These are phyloP conservation scores for Ophthalmolycus amberensis DNA, from an alignment of 2,113 vertebrate genomes.

Conservation along the genomic window DNA sequence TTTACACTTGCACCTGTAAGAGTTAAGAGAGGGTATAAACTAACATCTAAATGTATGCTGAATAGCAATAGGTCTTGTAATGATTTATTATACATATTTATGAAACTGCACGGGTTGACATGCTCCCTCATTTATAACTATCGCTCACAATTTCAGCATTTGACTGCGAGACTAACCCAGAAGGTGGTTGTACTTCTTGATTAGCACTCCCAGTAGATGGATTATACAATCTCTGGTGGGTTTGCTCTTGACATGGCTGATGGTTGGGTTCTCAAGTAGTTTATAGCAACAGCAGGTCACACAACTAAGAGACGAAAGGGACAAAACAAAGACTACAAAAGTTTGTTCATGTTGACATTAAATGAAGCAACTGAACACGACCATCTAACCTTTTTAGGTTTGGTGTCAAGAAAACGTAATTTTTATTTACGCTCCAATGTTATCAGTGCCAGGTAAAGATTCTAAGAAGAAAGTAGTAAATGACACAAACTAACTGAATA, in stretches of 20 bases:
- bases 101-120: background rate
- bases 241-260: conserved; percentile 89
- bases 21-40: background rate
- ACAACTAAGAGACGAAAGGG: conserved; percentile 82
- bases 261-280: conserved; percentile 92
- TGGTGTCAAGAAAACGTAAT: background rate
- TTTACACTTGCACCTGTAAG: conserved; percentile 89
- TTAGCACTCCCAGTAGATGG: conserved; percentile 88
- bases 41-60: background rate
- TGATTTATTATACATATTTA: background rate
- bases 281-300: conserved; percentile 93
- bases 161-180: conserved; percentile 84
- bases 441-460: conserved; percentile 9
- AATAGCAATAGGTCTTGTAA: background rate
- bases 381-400: background rate
- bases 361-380: background rate
- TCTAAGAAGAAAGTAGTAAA: background rate
- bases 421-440: conserved; percentile 1
- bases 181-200: conserved; percentile 90
- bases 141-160: background rate
- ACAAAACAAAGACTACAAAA: background rate
- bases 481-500: conserved; percentile 16
- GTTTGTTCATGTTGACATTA: background rate
- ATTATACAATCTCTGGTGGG: conserved; percentile 86
- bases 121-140: background rate